Conservation (phyloP, 2,113 vertebrate species). For the Sinocyclocheilus grahami region DNA sequence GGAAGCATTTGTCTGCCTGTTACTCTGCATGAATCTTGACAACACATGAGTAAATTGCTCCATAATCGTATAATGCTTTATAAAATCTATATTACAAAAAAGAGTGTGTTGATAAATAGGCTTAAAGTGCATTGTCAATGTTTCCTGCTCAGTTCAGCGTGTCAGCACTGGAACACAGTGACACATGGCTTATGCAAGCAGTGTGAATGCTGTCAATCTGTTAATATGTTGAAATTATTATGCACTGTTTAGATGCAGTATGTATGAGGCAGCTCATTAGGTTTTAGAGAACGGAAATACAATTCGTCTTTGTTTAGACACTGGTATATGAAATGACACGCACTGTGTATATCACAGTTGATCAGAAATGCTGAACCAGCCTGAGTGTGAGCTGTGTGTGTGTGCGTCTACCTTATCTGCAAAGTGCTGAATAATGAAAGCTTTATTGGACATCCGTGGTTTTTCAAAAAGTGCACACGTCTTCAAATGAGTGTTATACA, state of each 20-base stretch:
- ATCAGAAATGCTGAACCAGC: neutral
- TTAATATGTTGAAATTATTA: neutral
- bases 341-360: neutral
- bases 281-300: neutral
- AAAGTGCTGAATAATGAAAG: conserved; percentile 98
- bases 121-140: neutral
- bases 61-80: neutral
- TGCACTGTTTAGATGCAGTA: neutral
- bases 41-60: neutral
- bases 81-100: neutral
- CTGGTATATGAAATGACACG: neutral
- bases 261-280: neutral
- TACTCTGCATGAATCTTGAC: neutral
- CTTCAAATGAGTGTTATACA: conserved; percentile 97
- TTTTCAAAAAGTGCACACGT: conserved; percentile 92
- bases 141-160: neutral
- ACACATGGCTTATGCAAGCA: neutral
- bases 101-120: neutral
- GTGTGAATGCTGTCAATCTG: neutral
- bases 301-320: neutral
- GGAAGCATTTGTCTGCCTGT: neutral
- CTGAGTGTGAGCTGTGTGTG: neutral
- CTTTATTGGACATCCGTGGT: conserved; percentile 95
- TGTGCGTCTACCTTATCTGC: conserved; percentile 89
- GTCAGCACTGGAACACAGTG: neutral